Evolutionary conservation across 2,888 invertebrate species (phyloP).

Genomic region (Imbricaverruca yamaguchii): DNA sequence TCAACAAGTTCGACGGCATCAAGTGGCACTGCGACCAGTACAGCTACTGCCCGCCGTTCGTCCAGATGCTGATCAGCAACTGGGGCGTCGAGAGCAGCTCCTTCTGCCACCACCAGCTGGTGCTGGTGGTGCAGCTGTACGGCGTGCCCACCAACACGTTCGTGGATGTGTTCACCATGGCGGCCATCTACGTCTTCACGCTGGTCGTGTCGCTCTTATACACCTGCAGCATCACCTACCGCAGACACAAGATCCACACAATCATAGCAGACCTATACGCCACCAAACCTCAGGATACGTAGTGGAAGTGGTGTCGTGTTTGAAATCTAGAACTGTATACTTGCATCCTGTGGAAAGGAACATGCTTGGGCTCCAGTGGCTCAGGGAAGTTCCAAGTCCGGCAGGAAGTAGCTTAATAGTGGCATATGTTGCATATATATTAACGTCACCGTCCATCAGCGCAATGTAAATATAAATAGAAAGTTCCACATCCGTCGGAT

Average conservation of each 20-base stretch:
- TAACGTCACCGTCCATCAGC: too few species aligned
- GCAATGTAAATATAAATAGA: too few species aligned
- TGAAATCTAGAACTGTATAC: too few species aligned
- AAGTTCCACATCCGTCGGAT: too few species aligned
- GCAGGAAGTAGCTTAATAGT: too few species aligned
- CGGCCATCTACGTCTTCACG: background rate
- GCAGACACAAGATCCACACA: background rate
- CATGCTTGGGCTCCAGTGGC: too few species aligned
- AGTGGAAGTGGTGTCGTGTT: too few species aligned
- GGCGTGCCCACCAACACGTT: conserved; percentile 19
- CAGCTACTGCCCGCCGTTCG: background rate
- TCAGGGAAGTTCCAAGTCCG: too few species aligned
- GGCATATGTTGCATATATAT: too few species aligned
- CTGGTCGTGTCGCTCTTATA: background rate
- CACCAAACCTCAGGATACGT: background rate
- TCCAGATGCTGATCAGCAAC: background rate
- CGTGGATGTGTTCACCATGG: conserved; percentile 9
- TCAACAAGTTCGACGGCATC: background rate
- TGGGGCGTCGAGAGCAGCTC: background rate
- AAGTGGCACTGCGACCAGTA: conserved; percentile 11
- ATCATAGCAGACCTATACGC: background rate
- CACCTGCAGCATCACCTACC: background rate
- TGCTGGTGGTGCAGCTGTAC: conserved; percentile 6
- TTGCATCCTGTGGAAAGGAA: too few species aligned
- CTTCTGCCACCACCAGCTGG: background rate